These are phyloP conservation scores for Lucilia sericata DNA, from an alignment of 1,140 invertebrate genomes.

Conservation along the genomic window DNA sequence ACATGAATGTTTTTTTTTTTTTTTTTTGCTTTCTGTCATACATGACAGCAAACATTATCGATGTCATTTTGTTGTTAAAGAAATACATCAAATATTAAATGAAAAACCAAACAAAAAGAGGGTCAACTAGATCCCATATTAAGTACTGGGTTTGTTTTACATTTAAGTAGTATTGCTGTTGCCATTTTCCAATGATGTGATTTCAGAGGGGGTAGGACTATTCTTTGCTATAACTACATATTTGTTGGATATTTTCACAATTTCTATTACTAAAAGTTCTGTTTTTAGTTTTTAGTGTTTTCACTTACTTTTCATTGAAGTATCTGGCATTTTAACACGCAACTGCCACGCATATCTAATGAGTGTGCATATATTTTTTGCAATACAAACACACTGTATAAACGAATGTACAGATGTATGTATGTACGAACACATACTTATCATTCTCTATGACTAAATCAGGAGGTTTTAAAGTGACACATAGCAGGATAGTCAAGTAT, in stretches of 20 bases:
- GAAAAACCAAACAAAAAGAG: not conserved
- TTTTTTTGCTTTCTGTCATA: too few species aligned
- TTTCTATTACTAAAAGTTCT: not conserved
- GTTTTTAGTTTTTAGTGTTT: not conserved
- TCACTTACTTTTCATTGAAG: constrained; percentile 4
- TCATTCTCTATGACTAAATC: too few species aligned
- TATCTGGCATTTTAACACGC: constrained; percentile 21
- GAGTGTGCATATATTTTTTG: constrained; percentile 2
- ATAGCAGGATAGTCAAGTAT: too few species aligned
- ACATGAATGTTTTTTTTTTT: not conserved
- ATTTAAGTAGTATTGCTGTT: too few species aligned
- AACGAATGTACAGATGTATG: too few species aligned
- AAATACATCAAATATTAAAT: constrained; percentile 12
- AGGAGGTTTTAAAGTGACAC: too few species aligned
- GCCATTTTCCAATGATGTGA: too few species aligned
- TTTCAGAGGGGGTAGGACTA: too few species aligned
- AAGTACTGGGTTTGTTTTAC: too few species aligned
- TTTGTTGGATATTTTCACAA: not conserved
- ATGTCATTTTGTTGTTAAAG: constrained; percentile 14
- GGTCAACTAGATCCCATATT: not conserved
- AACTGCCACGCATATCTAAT: constrained; percentile 24
- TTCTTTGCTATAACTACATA: not conserved
- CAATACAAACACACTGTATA: not conserved
- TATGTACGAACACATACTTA: too few species aligned
- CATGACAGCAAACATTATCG: not conserved